phyloP scores from a whole-genome alignment of 2,888 invertebrate genomes.

The Dicranocentrus wangi region DNA sequence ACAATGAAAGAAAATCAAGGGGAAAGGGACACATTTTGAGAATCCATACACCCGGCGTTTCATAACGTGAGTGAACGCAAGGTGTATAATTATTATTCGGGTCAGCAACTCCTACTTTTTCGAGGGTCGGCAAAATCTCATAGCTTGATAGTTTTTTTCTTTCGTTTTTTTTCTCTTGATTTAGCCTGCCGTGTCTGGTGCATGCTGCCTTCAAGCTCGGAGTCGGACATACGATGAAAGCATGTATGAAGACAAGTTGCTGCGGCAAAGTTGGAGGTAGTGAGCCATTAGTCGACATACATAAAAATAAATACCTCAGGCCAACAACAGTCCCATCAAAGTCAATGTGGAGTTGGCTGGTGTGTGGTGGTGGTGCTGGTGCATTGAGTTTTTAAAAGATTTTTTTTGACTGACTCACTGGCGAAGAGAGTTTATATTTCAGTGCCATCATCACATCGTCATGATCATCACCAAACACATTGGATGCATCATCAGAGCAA shows the following conservation, averaged over 20 bases:
- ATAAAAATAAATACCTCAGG: constrained; percentile 70
- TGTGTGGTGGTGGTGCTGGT: too few species aligned
- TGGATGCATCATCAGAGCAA: constrained; percentile 38
- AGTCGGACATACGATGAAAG: constrained; percentile 53
- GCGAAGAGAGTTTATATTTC: not conserved
- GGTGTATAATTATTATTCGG: constrained; percentile 70
- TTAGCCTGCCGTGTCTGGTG: constrained; percentile 7
- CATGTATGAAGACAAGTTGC: constrained; percentile 52
- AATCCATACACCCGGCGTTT: not conserved
- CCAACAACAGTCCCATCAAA: constrained; percentile 63
- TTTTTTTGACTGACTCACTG: constrained; percentile 7
- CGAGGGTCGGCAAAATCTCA: constrained; percentile 39
- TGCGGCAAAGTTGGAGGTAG: constrained; percentile 48
- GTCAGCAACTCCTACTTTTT: constrained; percentile 65
- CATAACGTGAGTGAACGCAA: constrained; percentile 16
- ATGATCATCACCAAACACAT: constrained; percentile 41
- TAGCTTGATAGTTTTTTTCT: constrained; percentile 17
- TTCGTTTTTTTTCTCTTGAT: constrained; percentile 29
- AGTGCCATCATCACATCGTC: constrained; percentile 46
- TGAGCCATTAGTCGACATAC: constrained; percentile 61
- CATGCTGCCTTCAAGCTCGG: constrained; percentile 51
- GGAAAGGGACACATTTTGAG: constrained; percentile 4
- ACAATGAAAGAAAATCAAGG: constrained; percentile 34
- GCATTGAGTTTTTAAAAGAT: not conserved
- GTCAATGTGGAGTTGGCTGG: not conserved